These are phyloP conservation scores for Nephrotoma flavescens DNA, from an alignment of 2,888 invertebrate species.

Conservation along the genomic window DNA sequence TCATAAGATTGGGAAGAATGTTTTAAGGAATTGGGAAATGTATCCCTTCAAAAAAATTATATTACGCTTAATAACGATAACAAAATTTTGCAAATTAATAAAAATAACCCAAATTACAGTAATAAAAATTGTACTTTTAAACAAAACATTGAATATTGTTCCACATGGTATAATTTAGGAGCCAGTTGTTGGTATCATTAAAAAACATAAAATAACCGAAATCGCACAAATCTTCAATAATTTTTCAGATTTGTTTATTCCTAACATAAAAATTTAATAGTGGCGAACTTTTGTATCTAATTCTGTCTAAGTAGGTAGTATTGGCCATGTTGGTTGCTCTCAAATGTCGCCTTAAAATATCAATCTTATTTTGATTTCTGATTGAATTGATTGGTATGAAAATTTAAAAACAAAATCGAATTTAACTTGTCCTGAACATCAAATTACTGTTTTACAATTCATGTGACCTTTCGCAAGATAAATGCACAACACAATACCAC, in stretches of 20 bases:
- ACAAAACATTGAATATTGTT: neutral
- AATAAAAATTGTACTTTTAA: neutral
- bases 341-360: neutral
- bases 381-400: neutral
- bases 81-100: neutral
- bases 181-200: neutral
- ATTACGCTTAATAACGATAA: neutral
- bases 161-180: neutral
- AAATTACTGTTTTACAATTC: neutral
- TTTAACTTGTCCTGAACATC: neutral
- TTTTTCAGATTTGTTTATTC: neutral
- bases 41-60: neutral
- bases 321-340: too few species aligned
- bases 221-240: neutral
- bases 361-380: neutral
- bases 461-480: neutral
- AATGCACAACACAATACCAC: neutral
- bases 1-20: too few species aligned
- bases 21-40: too few species aligned
- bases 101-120: neutral
- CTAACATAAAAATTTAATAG: neutral
- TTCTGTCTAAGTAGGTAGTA: too few species aligned
- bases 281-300: neutral
- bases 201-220: neutral
- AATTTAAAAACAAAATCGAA: neutral